These are phyloP conservation scores for Smithornis capensis DNA, from an alignment of 2,113 vertebrate species.

Conservation along the genomic window DNA sequence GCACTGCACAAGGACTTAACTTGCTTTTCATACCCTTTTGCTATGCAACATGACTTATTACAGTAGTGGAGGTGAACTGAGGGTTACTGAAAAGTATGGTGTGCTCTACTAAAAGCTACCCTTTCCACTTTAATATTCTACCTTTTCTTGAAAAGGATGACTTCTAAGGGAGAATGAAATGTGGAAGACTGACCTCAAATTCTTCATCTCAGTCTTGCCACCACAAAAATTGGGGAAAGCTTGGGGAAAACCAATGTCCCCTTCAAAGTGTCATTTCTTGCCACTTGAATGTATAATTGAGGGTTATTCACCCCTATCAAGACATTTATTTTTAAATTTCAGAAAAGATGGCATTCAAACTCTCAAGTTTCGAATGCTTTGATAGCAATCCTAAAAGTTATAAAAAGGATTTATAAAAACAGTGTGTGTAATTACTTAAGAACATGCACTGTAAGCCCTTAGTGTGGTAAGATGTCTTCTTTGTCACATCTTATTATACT, in stretches of 20 bases:
- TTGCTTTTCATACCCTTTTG: too few species aligned
- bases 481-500: background rate
- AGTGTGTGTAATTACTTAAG: background rate
- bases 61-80: background rate
- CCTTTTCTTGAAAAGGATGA: background rate
- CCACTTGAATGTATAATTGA: background rate
- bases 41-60: background rate
- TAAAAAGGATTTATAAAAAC: background rate
- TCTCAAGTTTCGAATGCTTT: background rate
- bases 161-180: background rate
- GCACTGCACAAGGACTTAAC: background rate
- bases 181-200: background rate
- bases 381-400: background rate
- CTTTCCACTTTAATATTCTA: background rate
- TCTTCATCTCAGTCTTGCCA: background rate
- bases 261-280: background rate
- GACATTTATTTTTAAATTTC: background rate
- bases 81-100: background rate
- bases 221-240: background rate
- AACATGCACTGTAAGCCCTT: background rate
- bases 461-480: background rate
- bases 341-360: background rate
- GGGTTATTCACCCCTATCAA: background rate
- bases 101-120: background rate
- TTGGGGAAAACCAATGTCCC: background rate